Evolutionary conservation across 2,888 invertebrate species (phyloP).

Genomic region (Archips crataeganus): DNA sequence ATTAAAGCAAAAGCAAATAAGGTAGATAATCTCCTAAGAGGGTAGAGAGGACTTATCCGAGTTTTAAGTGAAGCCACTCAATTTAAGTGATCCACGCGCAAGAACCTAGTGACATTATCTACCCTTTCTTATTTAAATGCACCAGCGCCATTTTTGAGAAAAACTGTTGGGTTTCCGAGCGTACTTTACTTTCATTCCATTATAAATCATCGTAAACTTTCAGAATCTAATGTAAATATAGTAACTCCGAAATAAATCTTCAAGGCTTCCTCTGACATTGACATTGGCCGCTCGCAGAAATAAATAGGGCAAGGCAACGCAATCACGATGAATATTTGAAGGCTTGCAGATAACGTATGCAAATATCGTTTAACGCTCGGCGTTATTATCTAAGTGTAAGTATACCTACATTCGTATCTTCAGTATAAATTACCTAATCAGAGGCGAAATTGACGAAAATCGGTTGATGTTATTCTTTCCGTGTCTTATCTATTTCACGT

Average conservation of each 20-base stretch:
- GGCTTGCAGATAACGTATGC: constrained; percentile 6
- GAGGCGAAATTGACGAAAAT: neutral
- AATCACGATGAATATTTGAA: neutral
- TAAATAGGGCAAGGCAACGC: constrained; percentile 63
- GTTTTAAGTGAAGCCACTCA: too few species aligned
- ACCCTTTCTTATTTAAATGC: too few species aligned
- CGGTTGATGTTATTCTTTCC: too few species aligned
- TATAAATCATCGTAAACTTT: constrained; percentile 11
- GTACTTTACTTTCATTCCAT: neutral
- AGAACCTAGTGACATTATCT: too few species aligned
- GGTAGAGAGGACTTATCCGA: too few species aligned
- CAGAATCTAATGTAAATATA: constrained; percentile 13
- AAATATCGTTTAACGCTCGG: neutral
- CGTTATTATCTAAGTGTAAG: neutral
- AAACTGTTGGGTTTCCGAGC: too few species aligned
- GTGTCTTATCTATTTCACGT: neutral
- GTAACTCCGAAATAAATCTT: neutral
- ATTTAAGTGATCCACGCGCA: too few species aligned
- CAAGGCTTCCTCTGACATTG: constrained; percentile 6
- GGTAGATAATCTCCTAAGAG: too few species aligned
- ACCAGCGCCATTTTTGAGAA: too few species aligned
- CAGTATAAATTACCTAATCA: neutral
- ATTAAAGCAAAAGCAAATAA: too few species aligned
- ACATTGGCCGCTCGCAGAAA: constrained; percentile 45
- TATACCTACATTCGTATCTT: neutral